A percentile compares a stretch with the other conserved stretches of the same genome.
phyloP scores from a whole-genome alignment of 2,888 invertebrate species.

The Heliconius aoede region DNA sequence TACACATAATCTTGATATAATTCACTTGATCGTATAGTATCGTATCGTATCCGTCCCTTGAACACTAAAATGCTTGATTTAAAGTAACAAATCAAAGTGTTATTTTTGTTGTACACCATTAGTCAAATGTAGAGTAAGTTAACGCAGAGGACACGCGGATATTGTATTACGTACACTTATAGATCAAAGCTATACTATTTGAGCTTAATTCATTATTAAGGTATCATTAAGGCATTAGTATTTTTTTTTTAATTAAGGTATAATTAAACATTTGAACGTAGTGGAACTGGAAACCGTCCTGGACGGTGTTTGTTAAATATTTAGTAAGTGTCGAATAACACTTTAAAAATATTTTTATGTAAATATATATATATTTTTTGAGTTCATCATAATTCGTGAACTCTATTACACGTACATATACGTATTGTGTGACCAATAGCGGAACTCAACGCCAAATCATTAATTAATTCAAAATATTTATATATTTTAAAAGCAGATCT shows the following conservation, averaged over 20 bases:
- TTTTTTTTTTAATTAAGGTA: no score
- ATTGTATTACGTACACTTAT: conserved; percentile 40
- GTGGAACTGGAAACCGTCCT: no score
- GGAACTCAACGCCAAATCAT: not conserved
- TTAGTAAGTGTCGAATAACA: no score
- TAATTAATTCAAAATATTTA: not conserved
- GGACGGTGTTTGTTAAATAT: no score
- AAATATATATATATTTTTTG: no score
- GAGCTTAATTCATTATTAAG: conserved; percentile 5
- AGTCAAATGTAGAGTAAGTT: conserved; percentile 68
- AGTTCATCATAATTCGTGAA: no score
- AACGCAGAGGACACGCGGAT: conserved; percentile 39
- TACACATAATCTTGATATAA: not conserved
- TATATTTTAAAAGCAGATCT: not conserved
- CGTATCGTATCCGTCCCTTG: conserved; percentile 48
- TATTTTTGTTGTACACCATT: conserved; percentile 74
- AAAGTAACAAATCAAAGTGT: conserved; percentile 70
- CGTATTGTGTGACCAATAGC: no score
- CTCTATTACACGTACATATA: no score
- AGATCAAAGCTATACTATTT: conserved; percentile 37
- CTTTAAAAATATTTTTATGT: no score
- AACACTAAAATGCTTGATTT: conserved; percentile 40
- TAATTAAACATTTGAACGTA: no score
- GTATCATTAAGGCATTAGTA: no score
- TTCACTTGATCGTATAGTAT: not conserved